Percentiles rank a stretch among this genome's conserved stretches.
These are phyloP conservation scores for Matsumyia berberina DNA, from an alignment of 2,888 invertebrate species.

Conservation along the genomic window DNA sequence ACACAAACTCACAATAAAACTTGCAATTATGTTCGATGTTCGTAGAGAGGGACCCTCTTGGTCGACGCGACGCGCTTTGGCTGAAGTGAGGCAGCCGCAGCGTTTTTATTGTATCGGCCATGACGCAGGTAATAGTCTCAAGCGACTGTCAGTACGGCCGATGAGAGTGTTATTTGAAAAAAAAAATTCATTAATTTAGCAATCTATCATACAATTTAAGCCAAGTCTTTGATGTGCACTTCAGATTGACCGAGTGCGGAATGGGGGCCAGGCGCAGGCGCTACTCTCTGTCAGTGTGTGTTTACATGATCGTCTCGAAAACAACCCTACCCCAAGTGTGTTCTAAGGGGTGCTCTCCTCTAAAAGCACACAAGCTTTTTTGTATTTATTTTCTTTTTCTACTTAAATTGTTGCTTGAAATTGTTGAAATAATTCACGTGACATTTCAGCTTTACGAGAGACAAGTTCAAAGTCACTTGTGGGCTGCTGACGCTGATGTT, in stretches of 20 bases:
- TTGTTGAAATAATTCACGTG: constrained; percentile 66
- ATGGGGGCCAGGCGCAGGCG: constrained; percentile 60
- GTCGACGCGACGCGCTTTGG: constrained; percentile 37
- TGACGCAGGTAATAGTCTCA: constrained; percentile 74
- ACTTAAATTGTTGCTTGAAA: neutral
- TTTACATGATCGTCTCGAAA: constrained; percentile 42
- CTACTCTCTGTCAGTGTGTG: constrained; percentile 45
- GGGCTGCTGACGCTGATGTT: constrained; percentile 10
- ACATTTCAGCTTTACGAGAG: constrained; percentile 64
- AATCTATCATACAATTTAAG: constrained; percentile 74
- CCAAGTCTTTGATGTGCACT: constrained; percentile 63
- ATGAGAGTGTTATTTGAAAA: constrained; percentile 47
- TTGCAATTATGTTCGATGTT: constrained; percentile 67
- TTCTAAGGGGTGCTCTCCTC: neutral
- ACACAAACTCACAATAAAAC: constrained; percentile 52
- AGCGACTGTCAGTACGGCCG: constrained; percentile 40
- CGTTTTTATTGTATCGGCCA: constrained; percentile 39
- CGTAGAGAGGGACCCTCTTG: constrained; percentile 56
- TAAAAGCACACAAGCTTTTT: constrained; percentile 45
- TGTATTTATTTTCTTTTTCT: too few relatives aligned
- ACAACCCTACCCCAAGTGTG: constrained; percentile 43
- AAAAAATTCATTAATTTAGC: constrained; percentile 62
- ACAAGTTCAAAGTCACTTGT: constrained; percentile 70
- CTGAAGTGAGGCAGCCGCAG: constrained; percentile 51
- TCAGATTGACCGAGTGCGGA: constrained; percentile 59